Conservation (phyloP, 2,888 invertebrate species). For the Dioctria linearis region DNA sequence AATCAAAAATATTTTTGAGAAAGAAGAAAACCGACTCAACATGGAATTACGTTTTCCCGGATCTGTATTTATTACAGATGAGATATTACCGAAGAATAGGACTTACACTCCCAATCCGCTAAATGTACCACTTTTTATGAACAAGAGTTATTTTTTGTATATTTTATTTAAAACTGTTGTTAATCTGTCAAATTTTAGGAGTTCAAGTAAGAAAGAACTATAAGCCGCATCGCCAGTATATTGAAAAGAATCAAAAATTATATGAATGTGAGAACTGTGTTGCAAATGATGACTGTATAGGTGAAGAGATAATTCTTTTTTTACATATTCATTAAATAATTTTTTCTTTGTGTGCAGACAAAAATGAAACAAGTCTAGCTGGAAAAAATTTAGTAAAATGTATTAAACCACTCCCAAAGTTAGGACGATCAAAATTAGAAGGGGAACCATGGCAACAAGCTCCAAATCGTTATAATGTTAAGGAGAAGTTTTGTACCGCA, state of each 20-base stretch:
- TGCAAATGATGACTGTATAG: too few relatives aligned
- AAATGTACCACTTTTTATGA: conserved; percentile 22
- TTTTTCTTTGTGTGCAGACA: too few relatives aligned
- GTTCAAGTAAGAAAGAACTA: neutral
- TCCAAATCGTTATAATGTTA: conserved; percentile 53
- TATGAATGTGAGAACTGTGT: neutral
- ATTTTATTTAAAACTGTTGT: neutral
- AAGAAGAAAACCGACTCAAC: too few relatives aligned
- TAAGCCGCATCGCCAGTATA: neutral
- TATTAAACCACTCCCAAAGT: neutral
- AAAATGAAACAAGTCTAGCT: neutral
- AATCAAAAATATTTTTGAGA: too few relatives aligned
- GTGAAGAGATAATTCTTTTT: too few relatives aligned
- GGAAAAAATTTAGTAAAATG: neutral
- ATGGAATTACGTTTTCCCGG: conserved; percentile 10
- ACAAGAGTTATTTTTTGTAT: conserved; percentile 10
- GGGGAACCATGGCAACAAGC: conserved; percentile 18
- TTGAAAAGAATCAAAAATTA: conserved; percentile 20
- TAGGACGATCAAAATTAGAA: conserved; percentile 4
- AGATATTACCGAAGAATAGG: conserved; percentile 2
- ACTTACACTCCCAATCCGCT: neutral
- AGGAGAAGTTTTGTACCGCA: conserved; percentile 32
- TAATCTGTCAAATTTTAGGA: neutral
- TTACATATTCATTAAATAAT: too few relatives aligned
- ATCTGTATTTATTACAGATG: conserved; percentile 15